Percentiles rank a stretch among this genome's conserved stretches.
Conservation (phyloP, 2,113 vertebrate genomes). For the Otocyon megalotis region DNA sequence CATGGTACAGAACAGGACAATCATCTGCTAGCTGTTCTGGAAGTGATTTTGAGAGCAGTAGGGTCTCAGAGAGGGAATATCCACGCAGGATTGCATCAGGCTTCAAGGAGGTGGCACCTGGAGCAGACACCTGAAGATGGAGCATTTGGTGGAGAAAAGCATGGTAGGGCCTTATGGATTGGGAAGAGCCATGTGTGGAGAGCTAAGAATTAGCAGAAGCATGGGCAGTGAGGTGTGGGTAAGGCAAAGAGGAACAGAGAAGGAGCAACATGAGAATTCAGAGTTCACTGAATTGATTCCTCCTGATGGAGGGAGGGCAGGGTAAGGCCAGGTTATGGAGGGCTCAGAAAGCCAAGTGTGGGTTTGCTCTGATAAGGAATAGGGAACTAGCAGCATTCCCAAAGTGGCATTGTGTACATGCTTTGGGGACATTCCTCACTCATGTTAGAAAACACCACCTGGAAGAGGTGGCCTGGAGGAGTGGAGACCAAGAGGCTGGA, state of each 20-base stretch:
- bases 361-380: not conserved
- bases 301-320: not conserved
- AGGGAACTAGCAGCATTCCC: not conserved
- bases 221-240: rapidly evolving
- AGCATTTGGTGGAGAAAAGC: too few relatives aligned
- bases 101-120: not conserved
- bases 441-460: not conserved
- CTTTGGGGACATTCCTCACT: not conserved
- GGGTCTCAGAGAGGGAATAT: not conserved
- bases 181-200: not conserved
- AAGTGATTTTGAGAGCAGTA: not conserved
- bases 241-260: not conserved
- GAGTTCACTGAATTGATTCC: not conserved
- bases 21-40: not conserved
- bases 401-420: not conserved
- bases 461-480: not conserved
- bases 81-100: not conserved
- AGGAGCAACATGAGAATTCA: not conserved
- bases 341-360: not conserved
- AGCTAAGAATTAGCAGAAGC: not conserved
- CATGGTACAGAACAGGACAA: not conserved
- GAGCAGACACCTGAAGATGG: not conserved
- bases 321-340: not conserved
- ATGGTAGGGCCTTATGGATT: not conserved
- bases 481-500: not conserved